A percentile compares a stretch with the other conserved stretches of the same genome.
These are phyloP conservation scores for Planococcus citri DNA, from an alignment of 1,140 invertebrate species.

Conservation along the genomic window DNA sequence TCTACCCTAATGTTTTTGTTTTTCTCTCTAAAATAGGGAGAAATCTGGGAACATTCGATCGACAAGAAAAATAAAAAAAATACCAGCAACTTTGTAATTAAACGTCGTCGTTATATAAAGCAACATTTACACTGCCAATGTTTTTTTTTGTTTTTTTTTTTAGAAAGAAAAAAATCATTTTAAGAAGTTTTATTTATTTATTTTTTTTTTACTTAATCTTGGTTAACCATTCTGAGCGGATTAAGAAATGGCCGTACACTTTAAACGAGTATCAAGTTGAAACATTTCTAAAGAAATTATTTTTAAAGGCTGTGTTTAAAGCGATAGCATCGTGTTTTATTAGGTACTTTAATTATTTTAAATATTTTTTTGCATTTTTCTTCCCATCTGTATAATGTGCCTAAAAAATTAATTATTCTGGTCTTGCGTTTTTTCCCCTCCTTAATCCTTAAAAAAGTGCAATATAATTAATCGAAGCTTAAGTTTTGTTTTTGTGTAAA, in stretches of 20 bases:
- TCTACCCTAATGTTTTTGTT: too few relatives aligned
- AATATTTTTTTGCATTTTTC: not conserved
- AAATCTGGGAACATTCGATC: too few relatives aligned
- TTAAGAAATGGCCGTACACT: not conserved
- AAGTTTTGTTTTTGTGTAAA: not conserved
- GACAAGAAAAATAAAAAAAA: not conserved
- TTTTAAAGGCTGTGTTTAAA: slow-evolving; percentile 4
- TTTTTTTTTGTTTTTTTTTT: not conserved
- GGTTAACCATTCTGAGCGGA: not conserved
- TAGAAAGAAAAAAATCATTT: too few relatives aligned
- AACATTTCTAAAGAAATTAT: not conserved
- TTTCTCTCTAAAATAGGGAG: too few relatives aligned
- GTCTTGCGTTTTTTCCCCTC: not conserved
- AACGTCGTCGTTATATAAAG: not conserved
- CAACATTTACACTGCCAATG: not conserved
- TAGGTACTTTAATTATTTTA: not conserved
- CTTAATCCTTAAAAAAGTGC: not conserved
- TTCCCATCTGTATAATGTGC: not conserved
- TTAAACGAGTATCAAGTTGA: not conserved
- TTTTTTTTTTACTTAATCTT: not conserved
- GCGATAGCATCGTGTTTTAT: slow-evolving; percentile 1
- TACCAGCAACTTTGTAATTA: not conserved
- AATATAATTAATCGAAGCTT: not conserved
- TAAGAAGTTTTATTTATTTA: too few relatives aligned
- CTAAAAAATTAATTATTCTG: not conserved